These are phyloP conservation scores for Pseudopodoces humilis DNA, from an alignment of 2,113 vertebrate species.

Conservation along the genomic window DNA sequence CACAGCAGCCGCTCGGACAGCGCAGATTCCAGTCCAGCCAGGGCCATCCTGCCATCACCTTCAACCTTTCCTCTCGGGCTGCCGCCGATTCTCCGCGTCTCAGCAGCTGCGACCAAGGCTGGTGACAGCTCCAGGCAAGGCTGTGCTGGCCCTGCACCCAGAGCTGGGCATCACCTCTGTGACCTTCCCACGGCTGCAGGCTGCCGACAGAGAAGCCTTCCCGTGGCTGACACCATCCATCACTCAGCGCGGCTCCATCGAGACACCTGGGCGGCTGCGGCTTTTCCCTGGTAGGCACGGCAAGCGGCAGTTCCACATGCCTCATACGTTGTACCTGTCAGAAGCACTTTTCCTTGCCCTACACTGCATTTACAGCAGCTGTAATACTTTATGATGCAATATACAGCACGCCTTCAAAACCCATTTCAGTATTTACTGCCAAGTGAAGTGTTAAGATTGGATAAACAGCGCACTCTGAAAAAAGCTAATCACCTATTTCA, in stretches of 20 bases:
- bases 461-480: conserved; percentile 3
- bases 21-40: background rate
- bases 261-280: background rate
- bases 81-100: background rate
- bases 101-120: background rate
- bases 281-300: background rate
- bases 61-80: background rate
- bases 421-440: background rate
- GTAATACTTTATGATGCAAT: conserved; percentile 37
- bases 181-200: background rate
- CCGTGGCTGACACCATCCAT: background rate
- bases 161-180: background rate
- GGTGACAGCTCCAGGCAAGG: background rate
- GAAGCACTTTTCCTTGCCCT: background rate
- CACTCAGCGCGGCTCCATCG: background rate
- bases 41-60: background rate
- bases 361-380: background rate
- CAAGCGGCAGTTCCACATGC: background rate
- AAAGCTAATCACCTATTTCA: background rate
- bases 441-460: conserved; percentile 19
- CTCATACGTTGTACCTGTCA: background rate
- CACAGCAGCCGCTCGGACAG: background rate
- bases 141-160: background rate
- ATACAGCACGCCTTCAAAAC: background rate
- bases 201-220: background rate